Evolutionary conservation across 2,113 vertebrate genomes (phyloP).

Genomic region (Spea bombifrons): DNA sequence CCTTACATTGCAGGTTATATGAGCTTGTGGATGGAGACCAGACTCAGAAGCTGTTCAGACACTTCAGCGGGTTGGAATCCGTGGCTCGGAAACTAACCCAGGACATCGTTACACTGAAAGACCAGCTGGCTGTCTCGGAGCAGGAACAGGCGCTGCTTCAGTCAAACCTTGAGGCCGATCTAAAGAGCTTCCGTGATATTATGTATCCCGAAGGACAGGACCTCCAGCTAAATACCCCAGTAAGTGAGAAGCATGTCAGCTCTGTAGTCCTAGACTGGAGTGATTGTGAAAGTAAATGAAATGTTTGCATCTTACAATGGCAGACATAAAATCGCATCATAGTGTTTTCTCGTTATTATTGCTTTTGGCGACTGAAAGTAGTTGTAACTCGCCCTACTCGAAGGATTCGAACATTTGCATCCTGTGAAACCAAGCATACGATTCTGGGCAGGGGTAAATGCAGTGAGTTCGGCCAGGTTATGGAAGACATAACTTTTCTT

Average conservation of each 20-base stretch:
- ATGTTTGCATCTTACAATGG: too few relatives aligned
- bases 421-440: too few relatives aligned
- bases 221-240: constrained; percentile 73
- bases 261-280: too few relatives aligned
- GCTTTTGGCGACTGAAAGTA: too few relatives aligned
- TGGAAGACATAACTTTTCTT: too few relatives aligned
- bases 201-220: constrained; percentile 73
- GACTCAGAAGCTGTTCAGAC: constrained; percentile 77
- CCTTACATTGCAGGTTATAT: constrained; percentile 70
- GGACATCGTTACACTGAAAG: constrained; percentile 60
- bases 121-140: constrained; percentile 62
- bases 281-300: too few relatives aligned
- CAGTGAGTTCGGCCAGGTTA: too few relatives aligned
- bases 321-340: too few relatives aligned
- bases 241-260: constrained; percentile 56
- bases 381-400: too few relatives aligned
- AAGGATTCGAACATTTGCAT: too few relatives aligned
- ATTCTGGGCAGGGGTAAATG: too few relatives aligned
- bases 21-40: constrained; percentile 73
- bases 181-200: constrained; percentile 64
- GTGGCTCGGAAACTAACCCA: constrained; percentile 66
- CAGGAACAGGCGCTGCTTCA: constrained; percentile 65
- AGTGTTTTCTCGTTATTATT: too few relatives aligned
- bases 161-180: constrained; percentile 65
- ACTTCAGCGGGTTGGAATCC: constrained; percentile 72